A percentile compares a stretch with the other conserved stretches of the same genome.
Conservation (phyloP, 2,113 vertebrate species). For the Coturnix japonica region DNA sequence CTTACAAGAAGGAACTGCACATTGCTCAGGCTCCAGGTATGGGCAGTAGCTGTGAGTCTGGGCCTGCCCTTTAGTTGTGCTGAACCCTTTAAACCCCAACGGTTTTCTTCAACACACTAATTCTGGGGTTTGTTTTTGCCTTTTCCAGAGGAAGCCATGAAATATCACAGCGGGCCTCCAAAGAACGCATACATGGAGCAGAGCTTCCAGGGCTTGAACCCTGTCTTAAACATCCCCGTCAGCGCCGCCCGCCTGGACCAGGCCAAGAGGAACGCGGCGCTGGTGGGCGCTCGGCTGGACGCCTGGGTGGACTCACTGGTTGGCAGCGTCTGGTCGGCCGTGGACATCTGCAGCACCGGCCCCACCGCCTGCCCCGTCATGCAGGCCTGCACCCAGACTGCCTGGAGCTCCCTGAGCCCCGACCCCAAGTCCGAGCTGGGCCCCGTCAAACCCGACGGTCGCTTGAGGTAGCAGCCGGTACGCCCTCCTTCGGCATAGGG, state of each 20-base stretch:
- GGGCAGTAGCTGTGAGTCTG: background rate
- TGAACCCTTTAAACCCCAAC: background rate
- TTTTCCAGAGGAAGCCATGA: conserved; percentile 88
- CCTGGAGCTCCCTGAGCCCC: conserved; percentile 95
- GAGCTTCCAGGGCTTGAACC: conserved; percentile 96
- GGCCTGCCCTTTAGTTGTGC: background rate
- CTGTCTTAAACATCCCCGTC: conserved; percentile 90
- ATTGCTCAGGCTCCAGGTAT: background rate
- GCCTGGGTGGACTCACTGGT: conserved; percentile 91
- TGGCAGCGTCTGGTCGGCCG: conserved; percentile 86
- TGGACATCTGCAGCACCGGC: conserved; percentile 86
- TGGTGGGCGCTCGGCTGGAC: conserved; percentile 83
- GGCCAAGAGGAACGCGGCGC: conserved; percentile 85
- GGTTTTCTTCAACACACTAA: background rate
- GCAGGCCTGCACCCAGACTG: conserved; percentile 90
- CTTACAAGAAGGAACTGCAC: background rate
- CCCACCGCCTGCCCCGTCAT: conserved; percentile 88
- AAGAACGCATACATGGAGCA: conserved; percentile 99
- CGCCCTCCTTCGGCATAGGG: background rate
- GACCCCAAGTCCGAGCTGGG: conserved; percentile 96
- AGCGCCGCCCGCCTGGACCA: conserved; percentile 85
- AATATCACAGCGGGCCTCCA: conserved; percentile 87
- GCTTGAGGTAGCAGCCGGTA: conserved; percentile 91
- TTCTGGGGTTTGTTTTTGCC: background rate
- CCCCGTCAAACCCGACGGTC: conserved; percentile 84